Evolutionary conservation across 2,113 vertebrate species (phyloP).

Genomic region (Cyphomyrus discorhynchus): DNA sequence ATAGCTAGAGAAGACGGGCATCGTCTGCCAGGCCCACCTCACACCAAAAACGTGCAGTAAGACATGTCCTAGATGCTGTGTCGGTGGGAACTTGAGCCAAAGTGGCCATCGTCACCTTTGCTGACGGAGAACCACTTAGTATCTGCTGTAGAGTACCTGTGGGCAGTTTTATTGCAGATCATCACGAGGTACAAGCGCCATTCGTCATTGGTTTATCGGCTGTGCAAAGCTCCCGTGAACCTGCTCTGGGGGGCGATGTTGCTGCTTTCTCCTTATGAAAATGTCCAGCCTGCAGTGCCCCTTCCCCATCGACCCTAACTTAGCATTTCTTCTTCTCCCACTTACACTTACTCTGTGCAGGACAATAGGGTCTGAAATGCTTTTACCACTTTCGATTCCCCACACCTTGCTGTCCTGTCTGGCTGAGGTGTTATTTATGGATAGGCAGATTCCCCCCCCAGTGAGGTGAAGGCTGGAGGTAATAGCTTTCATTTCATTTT

Average conservation of each 20-base stretch:
- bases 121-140: background rate
- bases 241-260: background rate
- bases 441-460: background rate
- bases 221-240: background rate
- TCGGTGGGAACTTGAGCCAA: background rate
- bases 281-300: background rate
- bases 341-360: background rate
- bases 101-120: too few species aligned
- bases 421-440: constrained; percentile 28
- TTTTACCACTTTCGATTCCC: background rate
- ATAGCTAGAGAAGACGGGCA: background rate
- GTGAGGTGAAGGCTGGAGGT: constrained; percentile 41
- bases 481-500: constrained; percentile 63
- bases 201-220: background rate
- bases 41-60: background rate
- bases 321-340: background rate
- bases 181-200: background rate
- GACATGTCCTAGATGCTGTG: background rate
- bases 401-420: background rate
- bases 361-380: background rate
- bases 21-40: background rate
- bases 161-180: constrained; percentile 6
- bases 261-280: background rate
- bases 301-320: background rate
- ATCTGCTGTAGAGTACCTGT: background rate